Evolutionary conservation across 2,888 invertebrate species (phyloP), one percentile per base, ranked within the genome.

Genomic region (Caenorhabditis wallacei): DNA sequence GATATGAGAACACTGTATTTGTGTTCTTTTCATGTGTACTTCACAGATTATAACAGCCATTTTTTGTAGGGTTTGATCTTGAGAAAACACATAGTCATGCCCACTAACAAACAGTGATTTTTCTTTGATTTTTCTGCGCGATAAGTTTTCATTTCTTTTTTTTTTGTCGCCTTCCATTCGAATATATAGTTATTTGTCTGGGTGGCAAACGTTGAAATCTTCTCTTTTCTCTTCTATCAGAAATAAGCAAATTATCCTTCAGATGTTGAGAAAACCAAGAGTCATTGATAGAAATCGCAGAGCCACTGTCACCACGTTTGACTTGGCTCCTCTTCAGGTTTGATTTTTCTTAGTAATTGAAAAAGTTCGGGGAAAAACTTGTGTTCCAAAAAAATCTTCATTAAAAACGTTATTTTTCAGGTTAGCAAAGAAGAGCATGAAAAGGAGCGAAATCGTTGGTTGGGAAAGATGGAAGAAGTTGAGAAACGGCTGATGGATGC

Each of bases 391-490:
- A 18, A 4, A 35, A 10, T 35, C 10, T 35, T 35, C 35, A 35
- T 35, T 35, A 35, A 7, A 7, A 35, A 35, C 35, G 10, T n/a
- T n/a, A n/a, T n/a, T n/a, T 35, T 35, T 35, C 66, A 88, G 88
- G 84, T 88, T 35, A 85, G 82, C 72, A 90, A 89, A 76, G 91
- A 91, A 51, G 91, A 91, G 40, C 88, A 91, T 76, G 91, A 91
- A 30, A 72, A 87, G 35, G 91, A 91, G 54, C 53, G 90, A n/a
- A 54, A 70, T 16, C 61, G 91, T 64, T 91, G 90, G 91, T 68
- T 88, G 48, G 76, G 84, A 26, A 89, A 88, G 61, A 76, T 91
- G 68, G 90, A 91, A 24, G 91, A 91, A 48, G 84, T 89, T 3
- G 90, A 90, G 66, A 86, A 85, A 54, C 59, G 85, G 46, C 84